These are phyloP conservation scores for Tenthredo livida DNA, from an alignment of 2,888 invertebrate species.

Conservation along the genomic window DNA sequence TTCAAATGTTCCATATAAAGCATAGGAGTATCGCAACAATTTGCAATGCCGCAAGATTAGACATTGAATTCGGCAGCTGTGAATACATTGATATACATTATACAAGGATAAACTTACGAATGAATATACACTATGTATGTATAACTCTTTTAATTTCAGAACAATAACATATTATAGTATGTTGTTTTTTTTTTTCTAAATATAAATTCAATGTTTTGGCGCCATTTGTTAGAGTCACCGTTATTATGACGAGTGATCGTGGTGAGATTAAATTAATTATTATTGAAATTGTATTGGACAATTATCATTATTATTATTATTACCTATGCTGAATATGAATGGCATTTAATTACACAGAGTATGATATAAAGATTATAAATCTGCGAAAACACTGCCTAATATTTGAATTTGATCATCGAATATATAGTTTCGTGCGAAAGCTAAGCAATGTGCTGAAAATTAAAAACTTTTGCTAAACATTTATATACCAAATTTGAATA, in stretches of 20 bases:
- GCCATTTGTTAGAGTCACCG: not conserved
- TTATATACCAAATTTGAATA: conserved; percentile 69
- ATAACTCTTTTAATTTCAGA: conserved; percentile 35
- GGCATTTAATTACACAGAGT: conserved; percentile 34
- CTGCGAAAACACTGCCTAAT: conserved; percentile 57
- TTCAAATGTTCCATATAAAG: conserved; percentile 33
- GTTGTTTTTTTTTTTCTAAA: not conserved
- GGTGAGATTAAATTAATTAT: not conserved
- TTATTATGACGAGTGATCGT: not conserved
- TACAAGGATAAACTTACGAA: not conserved
- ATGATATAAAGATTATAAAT: conserved; percentile 54
- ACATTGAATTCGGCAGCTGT: not conserved
- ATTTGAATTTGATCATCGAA: conserved; percentile 63
- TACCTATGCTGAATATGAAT: conserved; percentile 11
- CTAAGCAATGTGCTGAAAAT: conserved; percentile 63
- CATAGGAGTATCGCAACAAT: conserved; percentile 5
- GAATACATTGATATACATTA: not conserved
- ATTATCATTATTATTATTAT: conserved; percentile 2
- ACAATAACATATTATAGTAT: not conserved
- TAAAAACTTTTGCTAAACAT: conserved; percentile 73
- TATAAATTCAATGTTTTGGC: not conserved
- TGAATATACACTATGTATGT: not conserved
- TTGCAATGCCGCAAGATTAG: not conserved
- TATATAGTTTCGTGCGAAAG: conserved; percentile 66
- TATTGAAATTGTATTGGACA: not conserved